These are phyloP conservation scores for Synergus itoensis DNA, from an alignment of 2,888 invertebrate species.

Conservation along the genomic window DNA sequence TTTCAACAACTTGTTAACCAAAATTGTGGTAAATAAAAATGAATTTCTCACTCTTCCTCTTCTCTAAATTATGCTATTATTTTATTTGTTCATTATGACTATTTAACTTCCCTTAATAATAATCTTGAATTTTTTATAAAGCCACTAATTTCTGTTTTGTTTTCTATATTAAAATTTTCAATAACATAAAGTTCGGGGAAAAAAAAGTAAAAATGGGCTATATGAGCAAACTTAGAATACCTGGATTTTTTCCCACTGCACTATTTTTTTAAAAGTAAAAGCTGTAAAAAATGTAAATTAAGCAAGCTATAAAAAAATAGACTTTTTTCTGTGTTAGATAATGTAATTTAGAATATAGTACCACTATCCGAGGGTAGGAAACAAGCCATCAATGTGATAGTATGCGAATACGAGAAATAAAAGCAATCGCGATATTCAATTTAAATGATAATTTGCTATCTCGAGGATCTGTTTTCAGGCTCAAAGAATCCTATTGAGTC, in stretches of 20 bases:
- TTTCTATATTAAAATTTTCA: neutral
- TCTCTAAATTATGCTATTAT: neutral
- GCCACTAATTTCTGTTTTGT: no score
- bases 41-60: neutral
- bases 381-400: neutral
- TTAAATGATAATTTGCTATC: conserved; percentile 28
- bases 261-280: no score
- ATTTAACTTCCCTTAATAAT: neutral
- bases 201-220: no score
- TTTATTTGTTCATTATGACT: neutral
- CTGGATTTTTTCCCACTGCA: no score
- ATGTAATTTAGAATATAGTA: neutral
- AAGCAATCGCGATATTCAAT: conserved; percentile 26
- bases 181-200: neutral
- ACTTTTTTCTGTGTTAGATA: no score
- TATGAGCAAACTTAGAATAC: no score
- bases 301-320: no score
- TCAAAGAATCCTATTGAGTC: neutral
- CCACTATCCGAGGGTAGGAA: neutral
- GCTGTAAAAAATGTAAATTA: no score
- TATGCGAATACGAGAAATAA: neutral
- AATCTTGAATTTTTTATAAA: neutral
- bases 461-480: neutral
- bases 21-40: neutral
- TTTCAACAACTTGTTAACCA: conserved; percentile 15